Evolutionary conservation across 2,888 invertebrate genomes (phyloP), one percentile per base, ranked within the genome.

Genomic region (Abrostola triplasia): DNA sequence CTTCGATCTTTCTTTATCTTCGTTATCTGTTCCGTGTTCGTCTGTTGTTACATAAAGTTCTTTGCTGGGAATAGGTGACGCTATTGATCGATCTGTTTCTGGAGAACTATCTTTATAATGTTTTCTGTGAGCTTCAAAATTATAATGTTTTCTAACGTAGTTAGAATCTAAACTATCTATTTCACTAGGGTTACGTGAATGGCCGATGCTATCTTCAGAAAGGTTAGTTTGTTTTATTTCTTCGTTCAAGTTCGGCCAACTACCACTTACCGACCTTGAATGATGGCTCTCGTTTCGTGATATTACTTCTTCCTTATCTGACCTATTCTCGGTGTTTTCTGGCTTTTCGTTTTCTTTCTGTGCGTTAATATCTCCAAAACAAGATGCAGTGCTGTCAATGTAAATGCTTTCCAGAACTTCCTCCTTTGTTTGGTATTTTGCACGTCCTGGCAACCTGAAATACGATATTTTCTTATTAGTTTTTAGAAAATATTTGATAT

Each of bases 121-220:
- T 81, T 91, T 91, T 69, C 88, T 85, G 75, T 95, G 92, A 41
- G 92, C 93, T 77, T 95, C 95, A 79, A 95, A 95, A 64, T 94
- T 93, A 62, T 95, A 95, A 81, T 95, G 94, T 84, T 95, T 95
- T 77, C 95, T 92, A 48, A 95, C 95, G 88, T 95, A 95, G 81
- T 95, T 95, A 1, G 95, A 95, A 85, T 95, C 95, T 77, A 95
- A 88, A 84, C 95, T 95, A 79, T 96, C 96, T 65, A 95, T 94
- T 88, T 95, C 95, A 80, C 95, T 95, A 42, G 93, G 95, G 71
- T 95, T 95, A 13, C 93, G 91, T 12, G 95, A 95, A 77, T 93
- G 93, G 5, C 92, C 90, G 60, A 94, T 91, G 69, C 94, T 94
- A 67, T 94, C 95, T 88, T 95, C 94, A n/a, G 93, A 93, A 58